Evolutionary conservation across 2,113 vertebrate species (phyloP), one percentile per base, ranked within the genome.

Genomic region (Boulengeromyrus knoepffleri): DNA sequence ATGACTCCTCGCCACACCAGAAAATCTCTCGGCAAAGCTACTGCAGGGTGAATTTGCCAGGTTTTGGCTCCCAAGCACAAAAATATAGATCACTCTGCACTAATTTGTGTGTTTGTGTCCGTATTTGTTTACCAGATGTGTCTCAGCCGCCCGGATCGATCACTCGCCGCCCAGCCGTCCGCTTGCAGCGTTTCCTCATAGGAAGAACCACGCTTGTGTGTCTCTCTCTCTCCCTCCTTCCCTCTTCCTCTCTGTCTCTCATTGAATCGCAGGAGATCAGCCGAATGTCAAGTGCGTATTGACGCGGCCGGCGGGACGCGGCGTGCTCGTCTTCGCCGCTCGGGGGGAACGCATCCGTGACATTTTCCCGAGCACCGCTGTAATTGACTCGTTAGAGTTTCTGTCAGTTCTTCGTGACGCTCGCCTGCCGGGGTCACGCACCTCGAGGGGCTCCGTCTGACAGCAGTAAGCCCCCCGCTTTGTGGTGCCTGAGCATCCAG

Each of bases 311-410:
- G 56, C 80, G 24, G 36, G 39, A 19, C 12, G n/a, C 83, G 19
- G 1, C 89, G 47, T 21, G 17, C 50, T 19, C 74, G 15, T 46
- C 45, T 58, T 84, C 90, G 42, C 1, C 46, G 39, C n/a, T 74
- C 80, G 31, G 66, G 47, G 89, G 39, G 42, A 47, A 88, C 47
- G 42, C 77, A 31, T 77, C 39, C 77, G 62, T 93, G 92, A 90
- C 90, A 90, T 85, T 92, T 92, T 88, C 87, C 83, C 89, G 45
- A 83, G 86, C 80, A 12, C 56, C n/a, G 39, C 88, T 89, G 42
- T 90, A 92, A 92, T 91, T 92, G 91, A 90, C 89, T 89, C 52
- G 90, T 92, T 92, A 90, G 88, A 89, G 90, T 88, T 88, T 46
- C 86, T 62, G 87, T 88, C 87, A 42, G 87, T 50, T 88, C 52